These are phyloP conservation scores for Menidia beryllina DNA, from an alignment of 2,113 vertebrate genomes.

Conservation along the genomic window DNA sequence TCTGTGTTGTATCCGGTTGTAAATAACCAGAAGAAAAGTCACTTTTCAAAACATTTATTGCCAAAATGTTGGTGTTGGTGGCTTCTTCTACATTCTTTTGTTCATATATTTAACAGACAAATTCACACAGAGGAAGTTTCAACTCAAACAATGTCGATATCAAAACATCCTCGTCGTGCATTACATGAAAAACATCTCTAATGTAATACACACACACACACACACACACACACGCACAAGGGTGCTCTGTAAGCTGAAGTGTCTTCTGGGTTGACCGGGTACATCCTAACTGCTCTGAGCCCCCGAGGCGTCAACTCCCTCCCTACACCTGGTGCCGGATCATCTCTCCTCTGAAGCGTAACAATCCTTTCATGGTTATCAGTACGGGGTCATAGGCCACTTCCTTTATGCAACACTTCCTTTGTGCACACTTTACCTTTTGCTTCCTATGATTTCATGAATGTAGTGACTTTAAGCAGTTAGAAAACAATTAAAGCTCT, in stretches of 20 bases:
- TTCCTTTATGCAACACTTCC: not conserved
- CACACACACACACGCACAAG: not conserved
- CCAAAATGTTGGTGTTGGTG: not conserved
- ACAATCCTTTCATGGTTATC: constrained; percentile 3
- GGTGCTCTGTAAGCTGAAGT: not conserved
- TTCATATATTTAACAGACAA: not conserved
- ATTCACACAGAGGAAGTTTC: not conserved
- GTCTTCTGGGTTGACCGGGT: constrained; percentile 7
- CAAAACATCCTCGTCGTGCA: not conserved
- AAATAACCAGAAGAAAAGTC: constrained; percentile 1
- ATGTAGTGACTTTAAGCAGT: not conserved
- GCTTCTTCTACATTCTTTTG: constrained; percentile 6
- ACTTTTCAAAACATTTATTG: constrained; percentile 31
- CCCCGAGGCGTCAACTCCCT: constrained; percentile 37
- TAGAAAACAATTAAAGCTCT: not conserved
- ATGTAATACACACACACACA: not conserved
- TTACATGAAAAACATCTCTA: not conserved
- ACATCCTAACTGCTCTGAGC: constrained; percentile 14
- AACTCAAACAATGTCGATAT: not conserved
- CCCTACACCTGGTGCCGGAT: constrained; percentile 33
- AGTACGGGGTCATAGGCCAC: constrained; percentile 2
- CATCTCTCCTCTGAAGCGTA: constrained; percentile 14
- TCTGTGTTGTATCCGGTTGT: not conserved
- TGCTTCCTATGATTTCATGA: not conserved
- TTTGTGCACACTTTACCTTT: not conserved